phyloP scores from a whole-genome alignment of 2,113 vertebrate species.

The Holacanthus passer region DNA sequence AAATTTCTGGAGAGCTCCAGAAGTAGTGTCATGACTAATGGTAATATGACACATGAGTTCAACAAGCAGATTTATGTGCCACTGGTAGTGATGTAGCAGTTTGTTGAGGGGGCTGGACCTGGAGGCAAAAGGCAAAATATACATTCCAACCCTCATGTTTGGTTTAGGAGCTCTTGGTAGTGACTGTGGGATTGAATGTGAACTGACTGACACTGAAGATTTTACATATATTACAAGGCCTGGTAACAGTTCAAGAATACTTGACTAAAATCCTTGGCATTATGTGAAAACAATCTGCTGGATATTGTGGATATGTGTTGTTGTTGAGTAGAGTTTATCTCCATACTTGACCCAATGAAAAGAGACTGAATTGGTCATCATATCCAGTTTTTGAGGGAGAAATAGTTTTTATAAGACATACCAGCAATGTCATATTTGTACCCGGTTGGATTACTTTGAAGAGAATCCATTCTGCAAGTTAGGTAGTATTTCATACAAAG shows the following conservation, averaged over 20 bases:
- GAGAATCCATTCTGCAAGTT: background rate
- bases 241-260: background rate
- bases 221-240: no score
- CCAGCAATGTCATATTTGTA: constrained; percentile 8
- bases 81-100: background rate
- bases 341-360: background rate
- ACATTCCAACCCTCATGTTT: background rate
- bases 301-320: no score
- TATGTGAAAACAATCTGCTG: background rate
- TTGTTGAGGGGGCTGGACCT: background rate
- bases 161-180: background rate
- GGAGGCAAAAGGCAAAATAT: background rate
- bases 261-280: background rate
- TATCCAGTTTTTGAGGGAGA: background rate
- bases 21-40: background rate
- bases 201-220: no score
- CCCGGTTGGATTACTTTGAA: background rate
- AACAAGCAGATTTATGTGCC: background rate
- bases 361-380: background rate
- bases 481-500: constrained; percentile 14
- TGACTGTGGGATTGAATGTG: no score
- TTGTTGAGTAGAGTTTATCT: no score
- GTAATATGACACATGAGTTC: background rate
- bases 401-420: background rate
- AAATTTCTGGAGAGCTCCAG: no score